These are phyloP conservation scores for Apamea epomidion DNA, from an alignment of 2,888 invertebrate genomes.

Conservation along the genomic window DNA sequence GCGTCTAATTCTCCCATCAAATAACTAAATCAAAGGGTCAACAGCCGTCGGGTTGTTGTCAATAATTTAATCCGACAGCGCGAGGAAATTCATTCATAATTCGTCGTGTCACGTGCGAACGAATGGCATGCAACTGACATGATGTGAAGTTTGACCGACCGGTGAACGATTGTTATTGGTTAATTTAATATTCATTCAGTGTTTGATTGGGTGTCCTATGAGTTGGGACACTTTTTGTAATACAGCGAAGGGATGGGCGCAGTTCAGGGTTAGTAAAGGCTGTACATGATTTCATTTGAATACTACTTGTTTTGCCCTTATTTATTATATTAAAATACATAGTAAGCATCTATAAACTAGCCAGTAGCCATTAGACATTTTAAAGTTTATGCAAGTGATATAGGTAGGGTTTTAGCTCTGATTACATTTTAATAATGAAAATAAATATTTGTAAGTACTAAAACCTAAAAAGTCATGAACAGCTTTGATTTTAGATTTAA, in stretches of 20 bases:
- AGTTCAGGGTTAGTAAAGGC: not conserved
- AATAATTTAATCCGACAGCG: constrained; percentile 30
- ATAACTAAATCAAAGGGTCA: not conserved
- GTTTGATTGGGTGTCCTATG: not conserved
- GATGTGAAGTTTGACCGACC: constrained; percentile 10
- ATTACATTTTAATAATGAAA: not conserved
- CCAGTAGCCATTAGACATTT: not conserved
- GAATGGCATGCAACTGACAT: constrained; percentile 21
- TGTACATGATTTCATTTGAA: not conserved
- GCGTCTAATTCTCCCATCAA: no score
- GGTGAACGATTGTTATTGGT: not conserved
- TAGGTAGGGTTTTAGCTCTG: not conserved
- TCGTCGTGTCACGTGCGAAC: constrained; percentile 21
- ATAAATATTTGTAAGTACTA: not conserved
- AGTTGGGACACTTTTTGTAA: not conserved
- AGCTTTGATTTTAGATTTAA: not conserved
- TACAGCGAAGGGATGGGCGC: not conserved
- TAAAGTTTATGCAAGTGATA: not conserved
- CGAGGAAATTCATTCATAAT: constrained; percentile 42
- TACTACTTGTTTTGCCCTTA: not conserved
- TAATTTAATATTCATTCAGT: constrained; percentile 6
- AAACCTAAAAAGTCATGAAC: not conserved
- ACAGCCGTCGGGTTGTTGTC: not conserved
- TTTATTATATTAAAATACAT: not conserved
- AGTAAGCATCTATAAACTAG: not conserved